phyloP scores from a whole-genome alignment of 2,888 invertebrate genomes.

The Diabrotica balteata region DNA sequence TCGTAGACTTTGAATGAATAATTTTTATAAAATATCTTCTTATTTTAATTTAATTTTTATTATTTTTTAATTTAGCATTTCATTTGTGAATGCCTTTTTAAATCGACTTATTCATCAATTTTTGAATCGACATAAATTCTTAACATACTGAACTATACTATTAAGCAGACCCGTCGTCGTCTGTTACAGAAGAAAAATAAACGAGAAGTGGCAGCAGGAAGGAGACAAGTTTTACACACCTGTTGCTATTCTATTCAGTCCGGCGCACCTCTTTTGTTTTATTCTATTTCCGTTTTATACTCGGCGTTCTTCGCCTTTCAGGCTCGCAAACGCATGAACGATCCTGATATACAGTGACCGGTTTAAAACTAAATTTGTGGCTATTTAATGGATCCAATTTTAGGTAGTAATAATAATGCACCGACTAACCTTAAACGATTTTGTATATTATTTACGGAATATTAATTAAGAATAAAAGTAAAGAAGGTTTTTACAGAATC shows the following conservation, averaged over 20 bases:
- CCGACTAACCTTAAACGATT: no score
- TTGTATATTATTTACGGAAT: no score
- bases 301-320: conserved; percentile 18
- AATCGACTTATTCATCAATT: not conserved
- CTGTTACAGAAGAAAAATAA: not conserved
- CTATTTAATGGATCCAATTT: no score
- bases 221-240: conserved; percentile 21
- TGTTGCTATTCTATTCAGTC: conserved; percentile 34
- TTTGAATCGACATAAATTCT: not conserved
- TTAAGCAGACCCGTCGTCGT: not conserved
- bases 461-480: no score
- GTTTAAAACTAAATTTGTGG: no score
- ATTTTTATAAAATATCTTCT: no score
- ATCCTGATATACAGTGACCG: conserved; percentile 15
- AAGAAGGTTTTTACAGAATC: no score
- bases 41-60: no score
- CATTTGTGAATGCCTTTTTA: no score
- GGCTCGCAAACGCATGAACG: conserved; percentile 22
- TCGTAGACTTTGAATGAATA: no score
- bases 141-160: not conserved
- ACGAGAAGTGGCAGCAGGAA: not conserved
- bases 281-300: conserved; percentile 33
- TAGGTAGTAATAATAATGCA: no score
- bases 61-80: no score
- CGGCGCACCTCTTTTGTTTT: conserved; percentile 34